Base-by-base conservation (phyloP, 2,888 invertebrate genomes). In the Rhimphoctona megacephalus region DNA sequence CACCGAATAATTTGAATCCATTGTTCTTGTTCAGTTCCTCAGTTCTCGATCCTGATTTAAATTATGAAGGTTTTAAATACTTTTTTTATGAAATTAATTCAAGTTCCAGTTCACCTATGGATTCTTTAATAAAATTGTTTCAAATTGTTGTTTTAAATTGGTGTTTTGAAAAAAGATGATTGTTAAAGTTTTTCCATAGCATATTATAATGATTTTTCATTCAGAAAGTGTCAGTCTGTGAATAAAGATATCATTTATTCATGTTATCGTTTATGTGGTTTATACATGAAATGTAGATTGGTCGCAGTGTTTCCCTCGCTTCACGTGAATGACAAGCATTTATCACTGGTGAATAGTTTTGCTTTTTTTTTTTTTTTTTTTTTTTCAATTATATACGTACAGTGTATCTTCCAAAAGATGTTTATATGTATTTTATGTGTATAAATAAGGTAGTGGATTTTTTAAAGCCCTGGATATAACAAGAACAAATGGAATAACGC, bases 401-500 rank as follows among this genome's bases (percentile, higher is more conserved):
- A 17, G 6, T 6, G 30, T 67, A 36, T 67, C 67, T 67, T 67
- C 36, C 11, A n/a, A 67, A 67, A 64, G 9, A 64, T 33, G 43
- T n/a, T 19, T 39, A 43, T 61, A 17, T 39, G 19, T 36, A 33
- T 76, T 46, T 76, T 77, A 61, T 14, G 36, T 57, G 64, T 39
- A 30, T 70, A n/a, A 5, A 72, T 61, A 22, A 61, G 30, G 72
- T 49, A 5, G 72, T 67, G 69, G 81, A 79, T 79, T 85, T 49
- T 57, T 70, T 19, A 80, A 82, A 83, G 73, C 66, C 79, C 54
- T 70, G 79, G 73, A 46, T 84, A 81, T 84, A 86, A 86, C 83
- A 78, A 78, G 70, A 82, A 87, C 84, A 87, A 87, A 87, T 87
- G 86, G 84, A 82, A 79, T 76, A 70, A 84, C 74, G 84, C 57